phyloP scores from a whole-genome alignment of 2,113 vertebrate genomes.

The Ceyx melanurus region DNA sequence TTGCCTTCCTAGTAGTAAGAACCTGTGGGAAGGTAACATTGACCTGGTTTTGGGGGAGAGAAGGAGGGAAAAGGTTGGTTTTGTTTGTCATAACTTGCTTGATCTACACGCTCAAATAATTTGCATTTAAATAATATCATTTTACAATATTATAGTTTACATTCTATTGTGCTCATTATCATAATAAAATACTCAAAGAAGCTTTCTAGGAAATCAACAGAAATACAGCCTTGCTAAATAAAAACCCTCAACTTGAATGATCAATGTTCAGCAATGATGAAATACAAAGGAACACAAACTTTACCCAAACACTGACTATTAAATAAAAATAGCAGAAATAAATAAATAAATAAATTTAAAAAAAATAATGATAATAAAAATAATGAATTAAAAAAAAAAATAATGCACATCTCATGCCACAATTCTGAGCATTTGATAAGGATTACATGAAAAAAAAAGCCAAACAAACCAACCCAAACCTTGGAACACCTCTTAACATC shows the following conservation, averaged over 20 bases:
- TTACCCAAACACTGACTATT: neutral
- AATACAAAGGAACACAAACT: neutral
- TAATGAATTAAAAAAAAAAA: neutral
- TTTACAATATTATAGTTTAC: neutral
- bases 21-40: neutral
- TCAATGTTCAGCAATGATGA: neutral
- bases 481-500: neutral
- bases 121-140: neutral
- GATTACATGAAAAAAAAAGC: neutral
- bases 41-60: neutral
- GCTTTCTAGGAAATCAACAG: neutral
- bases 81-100: neutral
- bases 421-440: neutral
- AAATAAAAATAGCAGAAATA: neutral
- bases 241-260: neutral
- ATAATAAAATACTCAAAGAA: neutral
- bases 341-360: too few species aligned
- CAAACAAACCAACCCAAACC: neutral
- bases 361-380: neutral
- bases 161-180: neutral
- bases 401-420: neutral
- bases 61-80: neutral
- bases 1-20: neutral
- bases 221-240: neutral
- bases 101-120: neutral